Percentiles rank a stretch among this genome's conserved stretches.
phyloP scores from a whole-genome alignment of 2,113 vertebrate species.

The Pelvicachromis taeniatus region DNA sequence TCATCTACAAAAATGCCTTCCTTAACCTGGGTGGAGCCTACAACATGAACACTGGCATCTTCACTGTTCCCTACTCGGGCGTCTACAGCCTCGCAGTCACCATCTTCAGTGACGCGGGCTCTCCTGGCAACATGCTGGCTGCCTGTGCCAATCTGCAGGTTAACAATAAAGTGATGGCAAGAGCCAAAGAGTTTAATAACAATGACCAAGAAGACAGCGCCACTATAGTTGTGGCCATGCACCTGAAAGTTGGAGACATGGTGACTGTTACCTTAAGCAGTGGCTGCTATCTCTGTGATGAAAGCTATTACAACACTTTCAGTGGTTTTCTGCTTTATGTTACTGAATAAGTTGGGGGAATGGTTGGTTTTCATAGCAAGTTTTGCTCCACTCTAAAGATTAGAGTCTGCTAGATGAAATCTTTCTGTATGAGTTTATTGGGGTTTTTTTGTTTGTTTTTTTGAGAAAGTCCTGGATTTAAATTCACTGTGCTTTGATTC shows the following conservation, averaged over 20 bases:
- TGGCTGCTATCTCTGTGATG: slow-evolving; percentile 62
- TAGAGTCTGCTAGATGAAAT: background rate
- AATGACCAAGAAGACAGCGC: slow-evolving; percentile 68
- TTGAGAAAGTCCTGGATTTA: background rate
- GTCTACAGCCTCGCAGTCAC: slow-evolving; percentile 68
- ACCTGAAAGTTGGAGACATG: slow-evolving; percentile 46
- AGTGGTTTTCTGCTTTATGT: slow-evolving; percentile 68
- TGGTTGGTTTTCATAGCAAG: background rate
- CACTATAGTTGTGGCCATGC: slow-evolving; percentile 20
- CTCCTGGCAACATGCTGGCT: background rate
- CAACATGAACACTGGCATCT: slow-evolving; percentile 30
- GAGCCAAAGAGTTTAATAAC: slow-evolving; percentile 16
- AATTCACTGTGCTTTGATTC: background rate
- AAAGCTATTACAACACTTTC: slow-evolving; percentile 69
- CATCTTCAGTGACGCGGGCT: slow-evolving; percentile 59
- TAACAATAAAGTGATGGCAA: slow-evolving; percentile 23
- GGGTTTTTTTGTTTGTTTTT: background rate
- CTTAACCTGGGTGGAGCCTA: slow-evolving; percentile 61
- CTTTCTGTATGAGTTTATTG: background rate
- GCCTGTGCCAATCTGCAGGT: slow-evolving; percentile 46
- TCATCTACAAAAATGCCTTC: slow-evolving; percentile 50
- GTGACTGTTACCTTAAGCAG: slow-evolving; percentile 44
- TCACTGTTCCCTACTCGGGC: slow-evolving; percentile 52
- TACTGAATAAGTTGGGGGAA: slow-evolving; percentile 15
- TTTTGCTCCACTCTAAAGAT: background rate